Base-by-base conservation (phyloP, 2,797 vertebrate genomes). In the Crax fasciolata region DNA sequence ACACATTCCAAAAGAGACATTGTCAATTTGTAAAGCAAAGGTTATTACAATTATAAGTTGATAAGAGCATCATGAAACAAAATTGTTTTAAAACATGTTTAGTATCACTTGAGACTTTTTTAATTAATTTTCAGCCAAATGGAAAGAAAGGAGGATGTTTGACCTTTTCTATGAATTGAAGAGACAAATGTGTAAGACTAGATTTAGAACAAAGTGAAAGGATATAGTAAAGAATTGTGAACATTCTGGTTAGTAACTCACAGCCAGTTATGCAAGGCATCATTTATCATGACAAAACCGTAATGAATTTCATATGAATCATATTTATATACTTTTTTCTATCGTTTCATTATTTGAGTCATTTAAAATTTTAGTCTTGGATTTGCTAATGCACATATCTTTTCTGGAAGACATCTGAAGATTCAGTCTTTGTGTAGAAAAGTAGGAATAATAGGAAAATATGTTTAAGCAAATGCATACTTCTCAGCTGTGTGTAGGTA, bases 301-400 rank as follows among this genome's bases (percentile, higher is more conserved):
- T 66, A 58, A 68, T 17, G 41, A 86, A 82, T 71, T 94, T 95
- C 71, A 83, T 66, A 68, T 43, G 87, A 94, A 75, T 8, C 6
- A 48, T 24, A 35, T 95, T 91, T 84, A 49, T 85, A 74, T 79
- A 77, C 30, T 75, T 68, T 68, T 61, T 51, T 61, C 61, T 30
- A 6, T 51, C 51, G 21, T 62, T 94, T 74, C 70, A 58, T 58
- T 89, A 49, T 80, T 95, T 78, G 67, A 72, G 51, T 79, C 70
- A 79, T 85, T 87, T 48, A 61, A 87, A 76, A 57, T 82, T 93
- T 94, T 88, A 79, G 73, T 90, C 80, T 70, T 67, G 76, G 70
- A 59, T 88, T 72, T 93, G 84, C 5, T 48, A 91, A 72, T 41
- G 35, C 27, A 77, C 20, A 11, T 57, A 2, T 71, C 48, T 71